Conservation (phyloP, 2,113 vertebrate genomes). For the Hippocampus zosterae region DNA sequence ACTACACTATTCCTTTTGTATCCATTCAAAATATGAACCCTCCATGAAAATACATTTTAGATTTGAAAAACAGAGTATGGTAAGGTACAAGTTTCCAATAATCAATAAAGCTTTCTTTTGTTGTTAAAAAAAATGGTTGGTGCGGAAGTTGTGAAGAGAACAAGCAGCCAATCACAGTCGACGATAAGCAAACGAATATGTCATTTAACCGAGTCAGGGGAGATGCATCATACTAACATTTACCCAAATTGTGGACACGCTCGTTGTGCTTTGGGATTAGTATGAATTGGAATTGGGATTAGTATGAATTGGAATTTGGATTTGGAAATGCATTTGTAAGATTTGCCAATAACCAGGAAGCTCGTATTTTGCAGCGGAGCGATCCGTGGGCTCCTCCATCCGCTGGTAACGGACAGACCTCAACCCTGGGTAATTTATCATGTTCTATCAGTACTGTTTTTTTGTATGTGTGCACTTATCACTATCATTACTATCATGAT, state of each 20-base stretch:
- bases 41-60: no score
- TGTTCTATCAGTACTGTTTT: no score
- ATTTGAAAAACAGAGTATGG: no score
- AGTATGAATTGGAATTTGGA: background rate
- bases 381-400: background rate
- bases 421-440: background rate
- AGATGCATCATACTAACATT: background rate
- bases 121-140: no score
- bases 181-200: background rate
- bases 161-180: background rate
- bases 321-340: background rate
- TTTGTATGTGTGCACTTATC: background rate
- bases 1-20: no score
- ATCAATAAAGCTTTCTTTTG: background rate
- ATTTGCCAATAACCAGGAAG: background rate
- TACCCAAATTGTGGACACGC: background rate
- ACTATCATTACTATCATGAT: no score
- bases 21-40: no score
- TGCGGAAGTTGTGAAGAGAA: background rate
- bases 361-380: background rate
- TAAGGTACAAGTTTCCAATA: background rate
- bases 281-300: background rate
- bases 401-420: background rate
- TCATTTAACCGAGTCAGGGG: background rate
- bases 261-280: background rate